A percentile compares a stretch with the other conserved stretches of the same genome.
These are phyloP conservation scores for Poecilia latipinna DNA, from an alignment of 2,113 vertebrate species.

Conservation along the genomic window DNA sequence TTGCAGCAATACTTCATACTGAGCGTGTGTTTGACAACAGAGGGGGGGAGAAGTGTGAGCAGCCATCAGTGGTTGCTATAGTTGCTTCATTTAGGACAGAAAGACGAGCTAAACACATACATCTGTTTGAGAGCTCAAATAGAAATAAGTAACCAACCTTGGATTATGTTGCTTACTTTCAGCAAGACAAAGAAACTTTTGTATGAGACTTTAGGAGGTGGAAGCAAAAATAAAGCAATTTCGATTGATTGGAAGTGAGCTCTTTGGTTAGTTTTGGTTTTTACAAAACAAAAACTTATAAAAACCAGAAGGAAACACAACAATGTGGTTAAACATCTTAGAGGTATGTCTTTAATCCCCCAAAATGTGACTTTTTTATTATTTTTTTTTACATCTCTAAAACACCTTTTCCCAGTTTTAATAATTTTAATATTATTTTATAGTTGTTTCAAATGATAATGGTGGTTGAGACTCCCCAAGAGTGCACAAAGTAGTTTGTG, in stretches of 20 bases:
- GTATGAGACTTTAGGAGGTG: not conserved
- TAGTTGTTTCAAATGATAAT: conserved; percentile 15
- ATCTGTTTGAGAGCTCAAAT: not conserved
- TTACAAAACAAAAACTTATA: too few relatives aligned
- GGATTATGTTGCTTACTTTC: not conserved
- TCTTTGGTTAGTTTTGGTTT: too few relatives aligned
- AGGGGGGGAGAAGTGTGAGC: not conserved
- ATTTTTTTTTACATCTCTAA: too few relatives aligned
- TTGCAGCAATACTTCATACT: not conserved
- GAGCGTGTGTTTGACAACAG: not conserved
- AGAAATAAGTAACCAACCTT: not conserved
- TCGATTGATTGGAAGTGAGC: too few relatives aligned
- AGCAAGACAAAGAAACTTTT: not conserved
- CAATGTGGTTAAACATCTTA: too few relatives aligned
- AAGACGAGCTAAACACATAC: not conserved
- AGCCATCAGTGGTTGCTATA: not conserved
- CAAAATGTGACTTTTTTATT: too few relatives aligned
- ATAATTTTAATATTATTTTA: too few relatives aligned
- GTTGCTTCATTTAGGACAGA: too few relatives aligned
- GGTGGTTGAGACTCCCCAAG: conserved; percentile 12
- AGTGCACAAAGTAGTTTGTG: conserved; percentile 28
- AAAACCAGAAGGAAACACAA: too few relatives aligned
- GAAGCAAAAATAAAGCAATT: too few relatives aligned
- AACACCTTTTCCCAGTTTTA: too few relatives aligned
- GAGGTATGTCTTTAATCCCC: too few relatives aligned